Conservation (phyloP, 2,797 vertebrate genomes). For the Eulemur rubriventer region DNA sequence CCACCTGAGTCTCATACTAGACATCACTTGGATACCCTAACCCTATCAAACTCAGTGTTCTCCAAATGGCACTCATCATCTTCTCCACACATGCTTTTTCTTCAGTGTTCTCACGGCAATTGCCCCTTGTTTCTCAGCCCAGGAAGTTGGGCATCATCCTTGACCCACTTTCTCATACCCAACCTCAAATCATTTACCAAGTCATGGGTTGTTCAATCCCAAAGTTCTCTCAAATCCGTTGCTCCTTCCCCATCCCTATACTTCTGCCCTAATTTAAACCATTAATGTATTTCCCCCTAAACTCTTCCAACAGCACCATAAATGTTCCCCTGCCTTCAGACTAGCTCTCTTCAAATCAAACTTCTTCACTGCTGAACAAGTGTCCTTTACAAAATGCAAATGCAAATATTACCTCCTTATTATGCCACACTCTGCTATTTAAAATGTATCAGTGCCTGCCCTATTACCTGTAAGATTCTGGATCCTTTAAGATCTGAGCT, state of each 20-base stretch:
- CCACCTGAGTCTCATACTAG: neutral
- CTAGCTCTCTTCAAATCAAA: neutral
- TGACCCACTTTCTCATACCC: accelerated
- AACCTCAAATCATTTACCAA: neutral
- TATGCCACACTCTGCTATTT: neutral
- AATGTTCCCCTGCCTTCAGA: neutral
- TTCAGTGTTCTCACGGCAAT: neutral
- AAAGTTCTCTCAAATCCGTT: neutral
- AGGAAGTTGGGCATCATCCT: neutral
- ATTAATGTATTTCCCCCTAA: neutral
- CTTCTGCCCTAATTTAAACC: neutral
- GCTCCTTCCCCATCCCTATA: neutral
- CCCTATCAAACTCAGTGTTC: neutral
- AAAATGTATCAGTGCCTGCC: neutral
- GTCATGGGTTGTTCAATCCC: neutral
- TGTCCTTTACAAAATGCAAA: neutral
- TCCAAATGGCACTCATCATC: neutral
- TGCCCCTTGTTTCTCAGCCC: neutral
- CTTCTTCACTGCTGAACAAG: neutral
- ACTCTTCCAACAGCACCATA: neutral
- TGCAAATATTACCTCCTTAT: neutral
- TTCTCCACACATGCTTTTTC: neutral
- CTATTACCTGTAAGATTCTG: neutral
- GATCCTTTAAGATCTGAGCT: neutral
- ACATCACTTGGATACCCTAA: neutral